Conservation (phyloP, 2,888 invertebrate genomes). For the Alloplasta piceator region DNA sequence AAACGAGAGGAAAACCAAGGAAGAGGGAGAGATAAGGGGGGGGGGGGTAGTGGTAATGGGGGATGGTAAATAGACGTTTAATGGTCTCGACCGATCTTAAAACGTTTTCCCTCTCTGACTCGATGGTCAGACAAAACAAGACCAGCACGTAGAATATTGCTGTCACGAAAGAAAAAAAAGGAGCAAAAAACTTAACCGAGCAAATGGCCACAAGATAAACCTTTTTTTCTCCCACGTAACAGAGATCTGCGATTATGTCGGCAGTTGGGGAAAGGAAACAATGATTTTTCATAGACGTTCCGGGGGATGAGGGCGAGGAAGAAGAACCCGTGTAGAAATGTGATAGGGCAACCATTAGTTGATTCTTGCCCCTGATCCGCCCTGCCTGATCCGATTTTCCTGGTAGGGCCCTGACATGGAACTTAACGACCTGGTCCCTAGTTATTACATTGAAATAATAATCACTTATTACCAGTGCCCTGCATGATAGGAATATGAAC, state of each 20-base stretch:
- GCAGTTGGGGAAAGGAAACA: background rate
- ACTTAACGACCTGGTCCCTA: too few relatives aligned
- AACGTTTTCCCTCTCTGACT: conserved; percentile 52
- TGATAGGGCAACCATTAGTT: too few relatives aligned
- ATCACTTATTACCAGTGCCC: too few relatives aligned
- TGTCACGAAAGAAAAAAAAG: conserved; percentile 1
- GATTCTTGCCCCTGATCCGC: too few relatives aligned
- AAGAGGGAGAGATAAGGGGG: conserved; percentile 14
- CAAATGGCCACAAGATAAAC: conserved; percentile 48
- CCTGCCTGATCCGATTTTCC: too few relatives aligned
- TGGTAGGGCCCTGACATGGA: too few relatives aligned
- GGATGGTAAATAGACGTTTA: conserved; percentile 63
- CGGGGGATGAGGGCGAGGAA: too few relatives aligned
- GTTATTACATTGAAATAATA: too few relatives aligned
- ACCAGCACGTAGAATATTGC: conserved; percentile 23
- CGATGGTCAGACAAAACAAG: conserved; percentile 13
- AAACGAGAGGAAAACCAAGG: background rate
- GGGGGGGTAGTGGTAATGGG: conserved; percentile 41
- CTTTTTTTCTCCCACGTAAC: conserved; percentile 19
- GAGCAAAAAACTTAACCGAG: conserved; percentile 12
- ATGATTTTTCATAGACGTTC: too few relatives aligned
- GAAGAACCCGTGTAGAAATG: too few relatives aligned
- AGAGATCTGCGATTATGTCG: conserved; percentile 7
- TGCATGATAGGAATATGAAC: too few relatives aligned
- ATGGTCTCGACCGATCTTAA: conserved; percentile 60